Conservation (phyloP, 2,888 invertebrate genomes). For the Vesta saturnalis region DNA sequence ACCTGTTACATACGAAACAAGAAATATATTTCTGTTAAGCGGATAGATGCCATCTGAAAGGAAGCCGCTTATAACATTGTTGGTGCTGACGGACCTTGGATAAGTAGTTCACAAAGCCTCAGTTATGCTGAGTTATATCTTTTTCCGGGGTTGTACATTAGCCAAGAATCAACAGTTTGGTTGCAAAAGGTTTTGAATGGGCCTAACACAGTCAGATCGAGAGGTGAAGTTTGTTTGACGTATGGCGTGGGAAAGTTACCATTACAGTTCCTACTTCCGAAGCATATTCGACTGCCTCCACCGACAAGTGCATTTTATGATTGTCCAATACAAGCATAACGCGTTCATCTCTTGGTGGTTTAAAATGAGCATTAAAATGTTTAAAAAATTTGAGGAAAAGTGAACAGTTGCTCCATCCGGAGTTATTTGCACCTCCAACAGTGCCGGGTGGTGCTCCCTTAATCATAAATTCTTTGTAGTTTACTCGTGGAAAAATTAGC, state of each 20-base stretch:
- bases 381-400: slow-evolving; percentile 6
- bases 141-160: slow-evolving; percentile 4
- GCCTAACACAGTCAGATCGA: no score
- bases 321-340: no score
- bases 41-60: neutral
- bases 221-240: neutral
- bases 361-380: no score
- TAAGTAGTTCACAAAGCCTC: slow-evolving; percentile 15
- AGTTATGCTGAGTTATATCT: slow-evolving; percentile 1
- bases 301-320: no score
- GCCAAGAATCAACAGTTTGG: slow-evolving; percentile 14
- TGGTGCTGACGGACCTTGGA: neutral
- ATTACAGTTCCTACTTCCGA: no score
- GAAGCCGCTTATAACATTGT: neutral
- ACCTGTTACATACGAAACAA: no score
- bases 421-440: neutral
- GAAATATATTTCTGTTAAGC: neutral
- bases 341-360: no score
- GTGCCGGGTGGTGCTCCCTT: no score
- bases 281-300: no score
- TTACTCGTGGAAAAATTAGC: no score
- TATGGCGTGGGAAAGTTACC: slow-evolving; percentile 6
- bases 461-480: no score
- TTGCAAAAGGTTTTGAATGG: slow-evolving; percentile 11
- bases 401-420: slow-evolving; percentile 9